Conservation (phyloP, 2,888 invertebrate species). For the Ametastegia equiseti region DNA sequence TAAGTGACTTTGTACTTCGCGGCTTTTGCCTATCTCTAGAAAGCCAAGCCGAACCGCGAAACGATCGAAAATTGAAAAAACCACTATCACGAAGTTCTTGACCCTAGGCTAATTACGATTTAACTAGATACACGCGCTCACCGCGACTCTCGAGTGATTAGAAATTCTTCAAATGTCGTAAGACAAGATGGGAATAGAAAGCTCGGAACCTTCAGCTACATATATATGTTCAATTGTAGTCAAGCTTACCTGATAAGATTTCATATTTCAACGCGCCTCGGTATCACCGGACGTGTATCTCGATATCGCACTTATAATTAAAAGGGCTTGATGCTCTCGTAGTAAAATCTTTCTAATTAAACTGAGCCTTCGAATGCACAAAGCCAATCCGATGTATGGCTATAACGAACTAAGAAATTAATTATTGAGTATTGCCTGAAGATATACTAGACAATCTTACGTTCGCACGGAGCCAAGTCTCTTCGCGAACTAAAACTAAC, state of each 20-base stretch:
- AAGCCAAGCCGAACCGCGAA: background rate
- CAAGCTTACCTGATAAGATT: constrained; percentile 32
- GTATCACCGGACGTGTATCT: background rate
- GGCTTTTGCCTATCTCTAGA: background rate
- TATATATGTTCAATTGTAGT: background rate
- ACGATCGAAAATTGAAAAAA: background rate
- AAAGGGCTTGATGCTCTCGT: background rate
- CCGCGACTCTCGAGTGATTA: background rate
- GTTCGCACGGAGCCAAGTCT: constrained; percentile 26
- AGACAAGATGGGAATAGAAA: background rate
- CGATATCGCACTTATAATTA: constrained; percentile 5
- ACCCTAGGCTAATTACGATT: background rate
- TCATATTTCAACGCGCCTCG: background rate
- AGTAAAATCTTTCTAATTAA: background rate
- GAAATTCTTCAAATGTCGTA: background rate
- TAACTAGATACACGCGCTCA: background rate
- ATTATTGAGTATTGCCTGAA: too few relatives aligned
- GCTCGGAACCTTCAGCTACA: too few relatives aligned
- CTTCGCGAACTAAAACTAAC: constrained; percentile 44
- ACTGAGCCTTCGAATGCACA: background rate
- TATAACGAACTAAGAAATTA: too few relatives aligned
- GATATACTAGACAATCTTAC: constrained; percentile 16
- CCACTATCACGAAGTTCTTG: background rate
- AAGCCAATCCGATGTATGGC: background rate
- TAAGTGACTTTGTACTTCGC: background rate